Evolutionary conservation across 2,113 vertebrate genomes (phyloP).

Genomic region (Oryzias woworae): DNA sequence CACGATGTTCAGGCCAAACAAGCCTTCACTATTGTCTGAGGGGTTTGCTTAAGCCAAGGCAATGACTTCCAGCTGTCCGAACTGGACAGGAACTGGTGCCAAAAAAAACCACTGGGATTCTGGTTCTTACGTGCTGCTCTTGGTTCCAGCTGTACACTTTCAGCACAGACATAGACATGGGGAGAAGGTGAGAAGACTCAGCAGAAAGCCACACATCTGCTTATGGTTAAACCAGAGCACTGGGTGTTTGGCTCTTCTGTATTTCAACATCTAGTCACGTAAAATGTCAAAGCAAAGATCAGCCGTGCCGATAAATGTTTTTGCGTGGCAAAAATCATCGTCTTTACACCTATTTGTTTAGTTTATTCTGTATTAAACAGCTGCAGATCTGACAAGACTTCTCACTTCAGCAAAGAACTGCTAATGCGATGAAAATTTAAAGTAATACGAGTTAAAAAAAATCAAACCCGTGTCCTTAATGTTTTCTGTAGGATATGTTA

Average conservation of each 20-base stretch:
- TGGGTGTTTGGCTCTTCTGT: conserved; percentile 26
- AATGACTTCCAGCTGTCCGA: conserved; percentile 56
- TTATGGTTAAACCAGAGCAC: conserved; percentile 48
- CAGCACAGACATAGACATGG: conserved; percentile 31
- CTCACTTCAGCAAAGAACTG: too few relatives aligned
- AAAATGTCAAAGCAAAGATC: conserved; percentile 20
- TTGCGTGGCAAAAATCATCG: neutral
- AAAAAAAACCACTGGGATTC: conserved; percentile 28
- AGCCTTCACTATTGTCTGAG: conserved; percentile 25
- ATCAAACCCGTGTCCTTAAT: too few relatives aligned
- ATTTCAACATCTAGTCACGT: conserved; percentile 20
- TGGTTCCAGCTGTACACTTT: conserved; percentile 49
- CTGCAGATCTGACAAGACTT: neutral
- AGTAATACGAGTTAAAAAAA: too few relatives aligned
- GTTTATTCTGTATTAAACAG: neutral
- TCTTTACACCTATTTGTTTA: neutral
- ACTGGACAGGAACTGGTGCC: conserved; percentile 22
- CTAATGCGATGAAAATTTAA: too few relatives aligned
- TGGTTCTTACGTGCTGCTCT: conserved; percentile 19
- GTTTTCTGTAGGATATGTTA: too few relatives aligned
- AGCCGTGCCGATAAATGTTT: conserved; percentile 20
- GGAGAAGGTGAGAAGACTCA: conserved; percentile 56
- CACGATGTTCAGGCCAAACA: conserved; percentile 37
- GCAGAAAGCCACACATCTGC: conserved; percentile 66
- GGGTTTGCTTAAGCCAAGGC: conserved; percentile 35